These are phyloP conservation scores for Polia nebulosa DNA, from an alignment of 2,888 invertebrate genomes.

Conservation along the genomic window DNA sequence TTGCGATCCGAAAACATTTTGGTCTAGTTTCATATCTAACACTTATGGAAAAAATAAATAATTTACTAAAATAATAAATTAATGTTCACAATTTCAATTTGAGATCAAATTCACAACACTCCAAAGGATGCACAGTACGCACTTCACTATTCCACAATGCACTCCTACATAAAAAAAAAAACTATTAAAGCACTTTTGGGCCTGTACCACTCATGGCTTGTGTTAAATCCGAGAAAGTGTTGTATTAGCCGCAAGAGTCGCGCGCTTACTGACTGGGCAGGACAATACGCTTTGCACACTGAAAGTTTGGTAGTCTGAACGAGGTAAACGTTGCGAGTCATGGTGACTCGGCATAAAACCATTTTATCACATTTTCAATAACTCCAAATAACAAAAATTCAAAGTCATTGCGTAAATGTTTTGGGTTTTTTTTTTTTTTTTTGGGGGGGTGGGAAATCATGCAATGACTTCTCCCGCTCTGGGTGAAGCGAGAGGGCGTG, in stretches of 20 bases:
- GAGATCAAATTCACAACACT: slow-evolving; percentile 48
- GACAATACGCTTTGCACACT: slow-evolving; percentile 25
- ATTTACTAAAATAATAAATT: slow-evolving; percentile 16
- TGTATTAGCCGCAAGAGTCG: slow-evolving; percentile 45
- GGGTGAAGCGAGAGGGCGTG: too few species aligned
- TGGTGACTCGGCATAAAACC: slow-evolving; percentile 71
- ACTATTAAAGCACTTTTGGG: slow-evolving; percentile 3
- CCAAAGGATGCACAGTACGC: slow-evolving; percentile 24
- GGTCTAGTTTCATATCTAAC: slow-evolving; percentile 51
- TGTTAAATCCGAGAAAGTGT: slow-evolving; percentile 24
- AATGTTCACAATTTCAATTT: slow-evolving; percentile 36
- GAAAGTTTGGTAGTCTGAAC: slow-evolving; percentile 40
- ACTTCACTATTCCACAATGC: slow-evolving; percentile 41
- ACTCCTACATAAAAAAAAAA: slow-evolving; percentile 15
- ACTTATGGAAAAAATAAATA: slow-evolving; percentile 20
- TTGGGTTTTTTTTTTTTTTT: too few species aligned
- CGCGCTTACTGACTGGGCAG: slow-evolving; percentile 42
- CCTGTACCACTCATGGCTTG: slow-evolving; percentile 13
- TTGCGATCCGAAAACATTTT: slow-evolving; percentile 31
- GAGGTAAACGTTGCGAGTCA: slow-evolving; percentile 59
- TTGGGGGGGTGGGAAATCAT: too few species aligned
- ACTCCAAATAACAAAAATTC: slow-evolving; percentile 38
- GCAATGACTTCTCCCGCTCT: too few species aligned
- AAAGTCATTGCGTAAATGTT: slow-evolving; percentile 29
- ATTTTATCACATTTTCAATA: slow-evolving; percentile 55